Conservation (phyloP, 2,113 vertebrate species). For the Cathartes aura region DNA sequence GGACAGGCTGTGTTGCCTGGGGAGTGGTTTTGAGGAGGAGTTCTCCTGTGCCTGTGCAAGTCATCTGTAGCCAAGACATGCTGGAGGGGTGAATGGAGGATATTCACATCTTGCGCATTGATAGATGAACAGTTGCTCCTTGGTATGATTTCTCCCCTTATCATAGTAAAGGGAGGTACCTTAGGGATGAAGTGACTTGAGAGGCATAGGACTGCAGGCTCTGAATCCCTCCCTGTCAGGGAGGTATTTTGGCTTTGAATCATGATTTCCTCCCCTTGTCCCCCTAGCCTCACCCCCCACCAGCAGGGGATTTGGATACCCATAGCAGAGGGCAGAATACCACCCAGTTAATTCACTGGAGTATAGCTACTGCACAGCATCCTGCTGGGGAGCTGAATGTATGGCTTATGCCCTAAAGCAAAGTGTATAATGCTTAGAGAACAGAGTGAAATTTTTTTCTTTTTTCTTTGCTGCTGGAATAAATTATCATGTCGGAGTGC, state of each 20-base stretch:
- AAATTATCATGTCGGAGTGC: neutral
- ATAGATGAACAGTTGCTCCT: too few species aligned
- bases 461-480: constrained; percentile 15
- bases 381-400: neutral
- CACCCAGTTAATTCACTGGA: neutral
- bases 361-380: neutral
- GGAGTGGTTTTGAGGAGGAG: neutral
- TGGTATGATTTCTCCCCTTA: neutral
- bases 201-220: neutral
- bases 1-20: neutral
- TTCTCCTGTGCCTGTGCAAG: neutral
- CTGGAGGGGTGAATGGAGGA: neutral
- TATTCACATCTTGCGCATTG: accelerated
- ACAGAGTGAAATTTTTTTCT: neutral
- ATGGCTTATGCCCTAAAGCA: constrained; percentile 28
- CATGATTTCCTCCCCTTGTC: neutral
- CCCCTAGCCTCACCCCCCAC: neutral
- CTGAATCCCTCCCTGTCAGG: neutral
- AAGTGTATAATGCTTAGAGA: constrained; percentile 20
- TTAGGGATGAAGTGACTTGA: neutral
- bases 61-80: accelerated
- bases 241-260: neutral
- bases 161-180: neutral
- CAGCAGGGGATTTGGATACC: neutral
- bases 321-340: neutral